Conservation (phyloP, 2,888 invertebrate species). For the Thymelicus acteon region DNA sequence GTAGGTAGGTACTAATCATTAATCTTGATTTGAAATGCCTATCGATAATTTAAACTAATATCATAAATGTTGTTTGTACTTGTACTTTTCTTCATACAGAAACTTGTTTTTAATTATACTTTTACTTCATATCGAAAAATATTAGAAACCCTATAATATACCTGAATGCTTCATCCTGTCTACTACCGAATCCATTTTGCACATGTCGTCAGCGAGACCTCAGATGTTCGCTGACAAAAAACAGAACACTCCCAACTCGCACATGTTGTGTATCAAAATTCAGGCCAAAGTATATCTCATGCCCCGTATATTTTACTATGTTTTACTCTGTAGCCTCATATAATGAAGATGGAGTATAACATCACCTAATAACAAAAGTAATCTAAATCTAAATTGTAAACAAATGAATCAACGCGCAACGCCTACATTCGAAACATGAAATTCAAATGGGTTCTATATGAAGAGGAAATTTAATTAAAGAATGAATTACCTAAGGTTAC, state of each 20-base stretch:
- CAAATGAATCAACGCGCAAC: constrained; percentile 56
- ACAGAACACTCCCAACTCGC: constrained; percentile 61
- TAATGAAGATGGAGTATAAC: constrained; percentile 35
- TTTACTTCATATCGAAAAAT: neutral
- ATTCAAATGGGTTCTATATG: constrained; percentile 48
- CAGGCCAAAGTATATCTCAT: constrained; percentile 60
- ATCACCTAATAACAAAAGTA: constrained; percentile 40
- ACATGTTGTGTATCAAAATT: constrained; percentile 68
- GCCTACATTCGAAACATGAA: constrained; percentile 56
- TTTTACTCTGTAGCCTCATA: constrained; percentile 44
- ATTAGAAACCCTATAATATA: constrained; percentile 60
- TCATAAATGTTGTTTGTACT: constrained; percentile 5
- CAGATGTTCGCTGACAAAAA: constrained; percentile 77
- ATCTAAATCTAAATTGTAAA: constrained; percentile 53
- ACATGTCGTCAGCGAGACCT: constrained; percentile 71
- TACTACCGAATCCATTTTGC: constrained; percentile 63
- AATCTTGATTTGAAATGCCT: constrained; percentile 50
- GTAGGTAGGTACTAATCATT: constrained; percentile 68
- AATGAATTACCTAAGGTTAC: constrained; percentile 67
- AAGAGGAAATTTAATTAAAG: constrained; percentile 73
- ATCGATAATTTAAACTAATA: constrained; percentile 26
- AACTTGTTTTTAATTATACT: neutral
- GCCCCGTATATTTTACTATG: constrained; percentile 43
- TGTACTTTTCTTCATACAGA: neutral
- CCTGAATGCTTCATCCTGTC: constrained; percentile 55